phyloP scores from a whole-genome alignment of 1,140 invertebrate species.

The Gerris buenoi region DNA sequence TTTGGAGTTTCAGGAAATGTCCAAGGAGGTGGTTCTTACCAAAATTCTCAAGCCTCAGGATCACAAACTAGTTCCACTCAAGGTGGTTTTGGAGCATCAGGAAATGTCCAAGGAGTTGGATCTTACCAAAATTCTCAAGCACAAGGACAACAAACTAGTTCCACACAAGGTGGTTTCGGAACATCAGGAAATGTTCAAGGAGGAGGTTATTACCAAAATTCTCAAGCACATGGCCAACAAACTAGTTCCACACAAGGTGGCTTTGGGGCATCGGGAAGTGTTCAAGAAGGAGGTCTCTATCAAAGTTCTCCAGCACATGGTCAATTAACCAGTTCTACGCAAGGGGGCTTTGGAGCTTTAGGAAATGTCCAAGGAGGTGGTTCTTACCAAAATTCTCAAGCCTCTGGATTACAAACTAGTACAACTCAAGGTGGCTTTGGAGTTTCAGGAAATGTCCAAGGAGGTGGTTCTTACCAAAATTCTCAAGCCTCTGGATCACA shows the following conservation, averaged over 20 bases:
- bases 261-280: background rate
- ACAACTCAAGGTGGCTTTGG: no score
- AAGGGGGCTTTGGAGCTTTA: background rate
- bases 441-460: background rate
- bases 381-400: background rate
- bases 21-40: slow-evolving; percentile 3
- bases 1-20: background rate
- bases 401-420: background rate
- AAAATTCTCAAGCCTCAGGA: background rate
- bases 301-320: no score
- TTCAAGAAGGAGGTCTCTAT: slow-evolving; percentile 5
- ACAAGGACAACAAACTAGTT: background rate
- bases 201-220: background rate
- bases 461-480: background rate
- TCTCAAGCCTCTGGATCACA: background rate
- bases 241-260: slow-evolving; percentile 8
- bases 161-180: background rate
- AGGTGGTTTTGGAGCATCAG: background rate
- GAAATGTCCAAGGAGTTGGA: background rate
- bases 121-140: background rate
- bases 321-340: background rate
- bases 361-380: background rate
- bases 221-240: background rate
- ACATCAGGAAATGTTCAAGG: slow-evolving; percentile 2
- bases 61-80: background rate